Evolutionary conservation across 1,140 invertebrate species (phyloP).

Genomic region (Xylocopa sonorina): DNA sequence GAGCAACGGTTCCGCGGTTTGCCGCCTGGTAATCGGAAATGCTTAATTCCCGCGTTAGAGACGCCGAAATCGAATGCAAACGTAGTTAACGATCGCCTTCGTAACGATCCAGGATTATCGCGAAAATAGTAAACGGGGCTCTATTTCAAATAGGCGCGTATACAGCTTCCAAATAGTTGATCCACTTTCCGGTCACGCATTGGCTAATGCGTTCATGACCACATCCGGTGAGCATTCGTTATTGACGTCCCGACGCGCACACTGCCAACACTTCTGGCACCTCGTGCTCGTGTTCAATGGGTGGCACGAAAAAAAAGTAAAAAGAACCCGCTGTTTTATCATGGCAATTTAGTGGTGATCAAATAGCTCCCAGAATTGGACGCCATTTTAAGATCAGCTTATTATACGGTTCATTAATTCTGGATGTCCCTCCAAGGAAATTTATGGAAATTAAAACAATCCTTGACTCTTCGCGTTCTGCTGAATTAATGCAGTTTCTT

Average conservation of each 20-base stretch:
- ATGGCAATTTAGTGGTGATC: not conserved
- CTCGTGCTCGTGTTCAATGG: not conserved
- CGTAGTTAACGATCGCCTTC: conserved; percentile 51
- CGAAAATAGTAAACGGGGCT: conserved; percentile 57
- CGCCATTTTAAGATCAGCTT: not conserved
- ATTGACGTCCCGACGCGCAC: conserved; percentile 54
- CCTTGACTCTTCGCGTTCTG: not conserved
- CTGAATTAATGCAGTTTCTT: not conserved
- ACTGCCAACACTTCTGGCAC: conserved; percentile 36
- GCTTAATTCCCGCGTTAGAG: not conserved
- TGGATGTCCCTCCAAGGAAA: not conserved
- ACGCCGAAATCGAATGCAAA: conserved; percentile 16
- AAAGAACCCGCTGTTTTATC: not conserved
- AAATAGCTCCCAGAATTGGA: not conserved
- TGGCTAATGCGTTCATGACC: conserved; percentile 63
- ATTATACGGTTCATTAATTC: not conserved
- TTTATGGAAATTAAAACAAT: not conserved
- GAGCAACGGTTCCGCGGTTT: not conserved
- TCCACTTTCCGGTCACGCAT: conserved; percentile 64
- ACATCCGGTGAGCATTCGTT: conserved; percentile 61
- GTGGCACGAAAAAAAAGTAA: not conserved
- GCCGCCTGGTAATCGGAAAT: not conserved
- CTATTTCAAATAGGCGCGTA: conserved; percentile 60
- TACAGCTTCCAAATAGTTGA: conserved; percentile 59
- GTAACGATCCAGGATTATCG: conserved; percentile 38